Evolutionary conservation across 2,113 vertebrate genomes (phyloP), one percentile per base, ranked within the genome.

Genomic region (Ornithorhynchus anatinus): DNA sequence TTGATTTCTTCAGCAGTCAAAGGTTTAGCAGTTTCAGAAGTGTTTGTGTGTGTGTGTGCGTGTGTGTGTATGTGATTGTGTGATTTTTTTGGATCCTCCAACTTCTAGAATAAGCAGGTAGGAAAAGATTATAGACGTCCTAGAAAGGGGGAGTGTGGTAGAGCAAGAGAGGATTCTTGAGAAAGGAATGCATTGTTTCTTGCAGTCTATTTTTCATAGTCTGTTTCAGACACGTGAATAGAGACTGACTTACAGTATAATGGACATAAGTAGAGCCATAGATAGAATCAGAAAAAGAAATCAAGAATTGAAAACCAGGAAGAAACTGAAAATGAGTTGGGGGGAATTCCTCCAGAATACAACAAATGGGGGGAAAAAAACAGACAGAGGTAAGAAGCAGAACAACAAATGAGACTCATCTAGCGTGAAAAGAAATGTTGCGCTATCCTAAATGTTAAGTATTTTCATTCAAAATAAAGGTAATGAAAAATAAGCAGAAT

Each of bases 161-260:
- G 61, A 33, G 25, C 22, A 79, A 64, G 61, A 69, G 38, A 53
- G 1, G 20, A 6, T 35, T 43, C 67, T 2, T 73, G 42, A 81
- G 72, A 80, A 83, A 81, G 70, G 53, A 81, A 69, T 80, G 35
- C 59, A 71, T 72, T 86, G 64, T 86, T 86, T 86, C 72, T 85
- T 77, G 71, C 29, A 39, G 78, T 84, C 78, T 85, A 10, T 78
- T 85, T 85, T 82, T 86, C 81, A 70, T 77, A 75, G 7, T 77
- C 69, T 79, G 39, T 83, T 58, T 82, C 77, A 86, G 79, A 85
- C 38, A 47, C 5, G 2, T 72, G 25, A 54, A 19, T 80, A 89
- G 75, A 83, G 73, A 81, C 58, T 79, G 77, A 73, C 65, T 72
- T 75, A 78, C 53, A 80, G 45, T 77, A 12, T 74, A 59, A 27